Evolutionary conservation across 2,797 vertebrate genomes (phyloP), one percentile per base, ranked within the genome.

Genomic region (Acanthurus leucopareius): DNA sequence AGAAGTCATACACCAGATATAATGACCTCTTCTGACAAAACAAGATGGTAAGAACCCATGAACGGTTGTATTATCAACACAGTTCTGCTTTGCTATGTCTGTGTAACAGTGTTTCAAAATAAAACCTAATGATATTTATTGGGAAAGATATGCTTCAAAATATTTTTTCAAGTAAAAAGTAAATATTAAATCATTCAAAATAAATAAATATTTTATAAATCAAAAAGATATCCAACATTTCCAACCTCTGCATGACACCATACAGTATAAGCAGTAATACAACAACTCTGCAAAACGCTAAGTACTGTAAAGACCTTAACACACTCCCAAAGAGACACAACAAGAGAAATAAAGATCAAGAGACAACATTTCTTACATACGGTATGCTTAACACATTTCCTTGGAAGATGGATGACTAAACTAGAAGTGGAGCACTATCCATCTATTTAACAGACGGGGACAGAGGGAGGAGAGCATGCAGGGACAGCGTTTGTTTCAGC

Each of bases 331-430:
- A 73, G 15, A 42, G 0, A 60, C 42, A 64, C 10, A 58, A 16
- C 25, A 28, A 69, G 40, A 35, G n/a, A 62, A 53, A 35, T 42
- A 72, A 71, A 58, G 61, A 74, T 58, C 11, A 70, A 59, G 59
- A 69, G 35, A 52, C 32, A 60, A 20, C 5, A 0, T 74, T 66
- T 61, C n/a, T 75, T 25, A 66, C 9, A 66, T 48, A 48, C 51
- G 3, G n/a, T 38, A 14, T 49, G 19, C 20, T 67, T 47, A 54
- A 65, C 38, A 76, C n/a, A 73, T 83, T 80, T 77, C 45, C 60
- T 59, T 35, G 15, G 15, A 59, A 57, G 66, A 83, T 74, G 22
- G 62, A 85, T 75, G 69, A 66, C 60, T 80, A 32, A 75, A 79
- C 54, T 42, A 48, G 35, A 72, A 20, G 45, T 11, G 10, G 40